Evolutionary conservation across 2,113 vertebrate genomes (phyloP).

Genomic region (Eclectus roratus): DNA sequence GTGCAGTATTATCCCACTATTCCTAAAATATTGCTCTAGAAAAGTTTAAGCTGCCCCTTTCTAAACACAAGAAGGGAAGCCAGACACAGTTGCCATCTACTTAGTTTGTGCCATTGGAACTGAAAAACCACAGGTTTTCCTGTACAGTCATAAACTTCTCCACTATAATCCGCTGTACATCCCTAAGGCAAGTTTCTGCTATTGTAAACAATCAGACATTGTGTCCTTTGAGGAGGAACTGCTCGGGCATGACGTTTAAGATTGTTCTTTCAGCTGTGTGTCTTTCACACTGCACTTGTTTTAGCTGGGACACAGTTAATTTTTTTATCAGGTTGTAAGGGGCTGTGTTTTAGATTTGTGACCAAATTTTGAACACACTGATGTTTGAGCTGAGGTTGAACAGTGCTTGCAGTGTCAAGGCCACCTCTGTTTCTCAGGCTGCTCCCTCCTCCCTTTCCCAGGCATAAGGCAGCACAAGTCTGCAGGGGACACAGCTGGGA

Average conservation of each 20-base stretch:
- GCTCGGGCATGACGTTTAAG: background rate
- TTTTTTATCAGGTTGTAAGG: background rate
- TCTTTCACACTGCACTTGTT: background rate
- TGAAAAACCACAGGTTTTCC: background rate
- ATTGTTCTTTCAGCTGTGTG: background rate
- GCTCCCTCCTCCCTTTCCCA: rapidly evolving
- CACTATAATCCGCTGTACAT: background rate
- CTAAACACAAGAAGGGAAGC: background rate
- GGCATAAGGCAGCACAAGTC: background rate
- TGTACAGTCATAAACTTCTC: background rate
- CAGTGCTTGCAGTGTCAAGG: background rate
- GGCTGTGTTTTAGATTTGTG: background rate
- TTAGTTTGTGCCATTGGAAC: background rate
- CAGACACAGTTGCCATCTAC: background rate
- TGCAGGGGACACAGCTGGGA: background rate
- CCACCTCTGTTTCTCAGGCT: background rate
- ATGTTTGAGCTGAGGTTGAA: background rate
- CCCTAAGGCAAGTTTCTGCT: background rate
- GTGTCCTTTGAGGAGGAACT: background rate
- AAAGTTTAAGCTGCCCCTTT: background rate
- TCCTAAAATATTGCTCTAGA: background rate
- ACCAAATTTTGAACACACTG: background rate
- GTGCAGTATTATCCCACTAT: background rate
- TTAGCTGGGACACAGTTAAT: background rate
- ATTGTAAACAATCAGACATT: background rate